phyloP scores from a whole-genome alignment of 2,797 vertebrate genomes.

The Danio tinwini region DNA sequence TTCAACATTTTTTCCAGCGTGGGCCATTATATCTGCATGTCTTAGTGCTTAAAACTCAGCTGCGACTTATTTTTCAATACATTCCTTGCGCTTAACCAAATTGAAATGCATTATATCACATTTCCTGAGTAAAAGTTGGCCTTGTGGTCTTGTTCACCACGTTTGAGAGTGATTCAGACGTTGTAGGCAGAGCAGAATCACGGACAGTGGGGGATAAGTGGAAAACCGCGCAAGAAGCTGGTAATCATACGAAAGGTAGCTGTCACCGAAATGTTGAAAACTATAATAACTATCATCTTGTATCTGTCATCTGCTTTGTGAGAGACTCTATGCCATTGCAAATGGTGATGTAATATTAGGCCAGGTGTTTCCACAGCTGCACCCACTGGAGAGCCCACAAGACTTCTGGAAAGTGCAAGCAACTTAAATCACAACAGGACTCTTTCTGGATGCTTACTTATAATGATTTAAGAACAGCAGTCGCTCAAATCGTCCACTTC shows the following conservation, averaged over 20 bases:
- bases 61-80: background rate
- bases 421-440: constrained; percentile 1
- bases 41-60: background rate
- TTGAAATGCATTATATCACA: background rate
- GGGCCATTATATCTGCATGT: background rate
- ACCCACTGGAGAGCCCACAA: constrained; percentile 12
- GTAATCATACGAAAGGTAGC: constrained; percentile 45
- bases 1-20: background rate
- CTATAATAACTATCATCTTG: constrained; percentile 51
- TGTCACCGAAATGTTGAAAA: constrained; percentile 34
- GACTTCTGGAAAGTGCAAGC: constrained; percentile 1
- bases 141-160: background rate
- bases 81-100: background rate
- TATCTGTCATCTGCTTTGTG: constrained; percentile 31
- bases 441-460: background rate
- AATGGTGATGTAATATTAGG: constrained; percentile 24
- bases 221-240: constrained; percentile 24
- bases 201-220: constrained; percentile 26
- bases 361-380: constrained; percentile 33
- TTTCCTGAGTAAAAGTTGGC: background rate
- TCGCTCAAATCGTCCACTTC: background rate
- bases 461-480: background rate
- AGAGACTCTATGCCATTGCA: constrained; percentile 14
- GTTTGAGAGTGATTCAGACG: constrained; percentile 38
- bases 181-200: constrained; percentile 18